Evolutionary conservation across 2,888 invertebrate genomes (phyloP).

Genomic region (Taphrorychus bicolor): DNA sequence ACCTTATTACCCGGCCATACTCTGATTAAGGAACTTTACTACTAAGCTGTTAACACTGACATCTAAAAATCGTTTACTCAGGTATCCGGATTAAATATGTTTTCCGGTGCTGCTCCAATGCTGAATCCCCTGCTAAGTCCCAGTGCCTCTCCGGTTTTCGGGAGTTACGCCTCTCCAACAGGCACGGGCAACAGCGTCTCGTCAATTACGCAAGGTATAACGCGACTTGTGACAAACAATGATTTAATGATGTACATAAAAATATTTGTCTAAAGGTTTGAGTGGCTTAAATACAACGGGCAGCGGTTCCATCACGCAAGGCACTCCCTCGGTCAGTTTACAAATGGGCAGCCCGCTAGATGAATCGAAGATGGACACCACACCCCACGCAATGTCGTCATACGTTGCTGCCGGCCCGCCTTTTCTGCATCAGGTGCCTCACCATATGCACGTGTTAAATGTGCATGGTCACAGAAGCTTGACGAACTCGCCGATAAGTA

Average conservation of each 20-base stretch:
- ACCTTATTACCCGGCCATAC: too few relatives aligned
- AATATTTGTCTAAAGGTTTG: constrained; percentile 71
- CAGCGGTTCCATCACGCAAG: constrained; percentile 73
- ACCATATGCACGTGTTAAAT: constrained; percentile 56
- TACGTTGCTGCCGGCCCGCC: constrained; percentile 32
- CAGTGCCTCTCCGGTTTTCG: constrained; percentile 54
- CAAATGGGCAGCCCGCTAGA: constrained; percentile 47
- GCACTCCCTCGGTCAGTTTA: constrained; percentile 66
- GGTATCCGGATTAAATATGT: constrained; percentile 52
- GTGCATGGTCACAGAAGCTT: constrained; percentile 64
- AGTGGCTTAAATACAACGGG: constrained; percentile 74
- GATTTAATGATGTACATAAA: neutral
- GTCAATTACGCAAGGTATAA: constrained; percentile 66
- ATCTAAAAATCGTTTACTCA: too few relatives aligned
- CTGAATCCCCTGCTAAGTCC: constrained; percentile 53
- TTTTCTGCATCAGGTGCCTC: constrained; percentile 44
- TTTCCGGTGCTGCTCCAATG: constrained; percentile 51
- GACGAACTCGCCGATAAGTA: constrained; percentile 69
- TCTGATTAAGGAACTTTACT: too few relatives aligned
- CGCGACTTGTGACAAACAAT: neutral
- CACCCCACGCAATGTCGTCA: constrained; percentile 44
- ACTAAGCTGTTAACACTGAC: too few relatives aligned
- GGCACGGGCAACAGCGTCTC: constrained; percentile 59
- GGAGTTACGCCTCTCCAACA: constrained; percentile 48
- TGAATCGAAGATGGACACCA: constrained; percentile 63